phyloP scores from a whole-genome alignment of 1,140 invertebrate species.

The Cotesia typhae region DNA sequence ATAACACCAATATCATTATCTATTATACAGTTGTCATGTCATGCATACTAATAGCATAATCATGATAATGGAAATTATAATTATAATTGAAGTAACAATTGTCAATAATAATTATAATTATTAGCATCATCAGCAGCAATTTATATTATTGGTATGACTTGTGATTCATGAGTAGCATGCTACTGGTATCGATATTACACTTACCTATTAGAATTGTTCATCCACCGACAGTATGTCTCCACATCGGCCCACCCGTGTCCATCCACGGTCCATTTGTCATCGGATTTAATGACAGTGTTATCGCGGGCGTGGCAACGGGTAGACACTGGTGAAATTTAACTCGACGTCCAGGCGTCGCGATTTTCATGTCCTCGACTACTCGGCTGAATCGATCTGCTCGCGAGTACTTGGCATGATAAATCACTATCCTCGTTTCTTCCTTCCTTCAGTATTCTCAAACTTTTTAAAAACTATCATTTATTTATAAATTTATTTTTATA shows the following conservation, averaged over 20 bases:
- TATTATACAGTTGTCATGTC: neutral
- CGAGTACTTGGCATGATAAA: conserved; percentile 25
- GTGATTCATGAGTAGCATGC: neutral
- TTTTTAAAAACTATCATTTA: neutral
- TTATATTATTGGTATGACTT: too few species aligned
- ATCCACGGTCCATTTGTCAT: conserved; percentile 4
- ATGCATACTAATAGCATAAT: neutral
- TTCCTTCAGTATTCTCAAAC: conserved; percentile 47
- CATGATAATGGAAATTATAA: too few species aligned
- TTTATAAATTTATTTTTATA: too few species aligned
- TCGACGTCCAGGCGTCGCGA: conserved; percentile 17
- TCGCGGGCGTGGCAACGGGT: conserved; percentile 22
- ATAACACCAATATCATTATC: conserved; percentile 5
- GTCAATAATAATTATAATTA: neutral
- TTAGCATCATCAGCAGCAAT: neutral
- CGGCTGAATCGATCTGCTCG: conserved; percentile 26
- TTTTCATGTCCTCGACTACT: conserved; percentile 12
- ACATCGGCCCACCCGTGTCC: conserved; percentile 7
- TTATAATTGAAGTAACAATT: neutral
- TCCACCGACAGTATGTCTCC: conserved; percentile 17
- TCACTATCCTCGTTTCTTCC: conserved; percentile 24
- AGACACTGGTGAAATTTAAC: conserved; percentile 8
- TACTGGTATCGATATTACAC: neutral
- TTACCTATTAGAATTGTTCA: conserved; percentile 24
- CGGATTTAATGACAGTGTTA: neutral